Evolutionary conservation across 2,888 invertebrate species (phyloP).

Genomic region (Volucella bombylans): DNA sequence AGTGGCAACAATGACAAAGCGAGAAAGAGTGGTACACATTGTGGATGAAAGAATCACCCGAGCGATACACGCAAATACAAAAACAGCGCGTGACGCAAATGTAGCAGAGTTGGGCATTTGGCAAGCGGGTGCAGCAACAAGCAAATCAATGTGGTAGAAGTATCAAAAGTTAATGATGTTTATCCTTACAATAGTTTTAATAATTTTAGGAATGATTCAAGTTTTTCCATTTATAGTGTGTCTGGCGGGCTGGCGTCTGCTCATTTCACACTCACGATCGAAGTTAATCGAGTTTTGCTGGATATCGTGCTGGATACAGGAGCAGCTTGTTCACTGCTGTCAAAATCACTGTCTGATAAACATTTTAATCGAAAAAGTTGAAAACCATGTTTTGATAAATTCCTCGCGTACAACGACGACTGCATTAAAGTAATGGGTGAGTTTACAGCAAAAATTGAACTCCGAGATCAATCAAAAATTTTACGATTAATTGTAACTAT

Average conservation of each 20-base stretch:
- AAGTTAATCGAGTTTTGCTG: background rate
- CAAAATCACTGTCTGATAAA: background rate
- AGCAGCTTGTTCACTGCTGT: no score
- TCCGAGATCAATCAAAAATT: background rate
- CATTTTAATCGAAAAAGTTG: slow-evolving; percentile 1
- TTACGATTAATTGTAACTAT: slow-evolving; percentile 27
- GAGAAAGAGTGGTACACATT: slow-evolving; percentile 14
- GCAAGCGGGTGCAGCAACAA: slow-evolving; percentile 4
- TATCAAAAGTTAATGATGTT: background rate
- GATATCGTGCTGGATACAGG: no score
- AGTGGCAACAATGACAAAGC: background rate
- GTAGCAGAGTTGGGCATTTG: slow-evolving; percentile 11
- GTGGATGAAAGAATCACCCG: slow-evolving; percentile 26
- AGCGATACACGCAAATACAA: slow-evolving; percentile 8
- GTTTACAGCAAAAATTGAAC: slow-evolving; percentile 9
- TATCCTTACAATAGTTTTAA: background rate
- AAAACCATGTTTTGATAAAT: background rate
- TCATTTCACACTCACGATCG: background rate
- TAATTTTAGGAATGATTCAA: background rate
- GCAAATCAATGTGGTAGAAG: slow-evolving; percentile 12
- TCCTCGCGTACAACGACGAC: background rate
- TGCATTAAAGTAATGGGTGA: slow-evolving; percentile 2
- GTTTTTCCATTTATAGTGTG: background rate
- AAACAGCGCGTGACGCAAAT: slow-evolving; percentile 11
- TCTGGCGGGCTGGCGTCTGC: background rate